Conservation (phyloP, 2,888 invertebrate species). For the Hetaerina titia region DNA sequence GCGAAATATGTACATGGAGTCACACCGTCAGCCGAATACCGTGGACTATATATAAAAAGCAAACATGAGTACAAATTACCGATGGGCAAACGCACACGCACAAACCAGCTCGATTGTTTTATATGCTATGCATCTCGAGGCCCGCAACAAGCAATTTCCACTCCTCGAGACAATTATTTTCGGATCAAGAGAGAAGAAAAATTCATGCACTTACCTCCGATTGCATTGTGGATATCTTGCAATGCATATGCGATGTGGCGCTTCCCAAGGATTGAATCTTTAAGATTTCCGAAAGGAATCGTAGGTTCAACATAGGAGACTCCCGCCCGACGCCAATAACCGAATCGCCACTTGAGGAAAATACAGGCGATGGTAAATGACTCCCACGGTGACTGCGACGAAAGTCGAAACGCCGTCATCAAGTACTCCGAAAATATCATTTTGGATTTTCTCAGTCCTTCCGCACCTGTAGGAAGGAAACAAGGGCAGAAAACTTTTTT, state of each 20-base stretch:
- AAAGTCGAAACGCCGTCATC: neutral
- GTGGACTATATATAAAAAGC: too few species aligned
- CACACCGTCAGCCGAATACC: too few species aligned
- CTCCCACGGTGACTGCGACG: neutral
- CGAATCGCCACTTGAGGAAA: constrained; percentile 48
- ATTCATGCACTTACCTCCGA: constrained; percentile 21
- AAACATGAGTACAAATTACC: too few species aligned
- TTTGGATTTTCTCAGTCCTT: neutral
- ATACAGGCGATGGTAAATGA: neutral
- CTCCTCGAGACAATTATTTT: too few species aligned
- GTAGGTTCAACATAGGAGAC: constrained; percentile 80
- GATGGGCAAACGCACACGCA: too few species aligned
- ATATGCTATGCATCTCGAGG: too few species aligned
- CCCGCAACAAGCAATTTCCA: too few species aligned
- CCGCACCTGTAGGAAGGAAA: neutral
- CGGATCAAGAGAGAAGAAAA: neutral
- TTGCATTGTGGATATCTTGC: constrained; percentile 72
- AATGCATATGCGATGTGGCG: constrained; percentile 82
- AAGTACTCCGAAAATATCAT: neutral
- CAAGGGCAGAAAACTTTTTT: neutral
- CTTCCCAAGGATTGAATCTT: constrained; percentile 79
- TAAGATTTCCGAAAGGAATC: constrained; percentile 83
- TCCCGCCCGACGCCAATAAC: constrained; percentile 81
- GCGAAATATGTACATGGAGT: too few species aligned
- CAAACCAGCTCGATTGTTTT: too few species aligned